Evolutionary conservation across 2,888 invertebrate genomes (phyloP).

Genomic region (Lasioglossum calceatum): DNA sequence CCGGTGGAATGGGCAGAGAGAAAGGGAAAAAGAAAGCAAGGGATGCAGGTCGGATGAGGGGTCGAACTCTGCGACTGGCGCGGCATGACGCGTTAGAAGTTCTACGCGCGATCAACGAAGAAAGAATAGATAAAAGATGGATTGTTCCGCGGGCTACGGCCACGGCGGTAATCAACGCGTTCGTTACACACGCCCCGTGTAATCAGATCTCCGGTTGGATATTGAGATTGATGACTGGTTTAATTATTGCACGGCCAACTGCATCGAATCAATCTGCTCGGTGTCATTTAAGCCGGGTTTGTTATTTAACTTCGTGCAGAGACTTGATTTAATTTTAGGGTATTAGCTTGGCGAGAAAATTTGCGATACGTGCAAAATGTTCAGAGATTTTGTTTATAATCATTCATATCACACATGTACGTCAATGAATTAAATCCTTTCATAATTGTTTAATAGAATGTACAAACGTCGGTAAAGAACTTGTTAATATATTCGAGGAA

Average conservation of each 20-base stretch:
- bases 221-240: constrained; percentile 43
- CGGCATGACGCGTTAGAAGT: background rate
- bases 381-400: background rate
- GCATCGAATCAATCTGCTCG: background rate
- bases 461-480: background rate
- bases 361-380: background rate
- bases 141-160: constrained; percentile 26
- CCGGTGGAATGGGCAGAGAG: constrained; percentile 1
- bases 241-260: constrained; percentile 6
- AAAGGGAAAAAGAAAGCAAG: background rate
- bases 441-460: background rate
- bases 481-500: background rate
- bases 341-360: background rate
- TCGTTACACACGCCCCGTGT: constrained; percentile 29
- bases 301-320: background rate
- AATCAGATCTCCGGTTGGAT: constrained; percentile 30
- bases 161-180: constrained; percentile 41
- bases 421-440: background rate
- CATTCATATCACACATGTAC: background rate
- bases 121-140: constrained; percentile 31
- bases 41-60: background rate
- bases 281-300: background rate
- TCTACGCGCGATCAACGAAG: background rate
- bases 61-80: constrained; percentile 1
- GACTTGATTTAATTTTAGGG: background rate